Evolutionary conservation across 2,888 invertebrate genomes (phyloP).

Genomic region (Cephus nigrinus): DNA sequence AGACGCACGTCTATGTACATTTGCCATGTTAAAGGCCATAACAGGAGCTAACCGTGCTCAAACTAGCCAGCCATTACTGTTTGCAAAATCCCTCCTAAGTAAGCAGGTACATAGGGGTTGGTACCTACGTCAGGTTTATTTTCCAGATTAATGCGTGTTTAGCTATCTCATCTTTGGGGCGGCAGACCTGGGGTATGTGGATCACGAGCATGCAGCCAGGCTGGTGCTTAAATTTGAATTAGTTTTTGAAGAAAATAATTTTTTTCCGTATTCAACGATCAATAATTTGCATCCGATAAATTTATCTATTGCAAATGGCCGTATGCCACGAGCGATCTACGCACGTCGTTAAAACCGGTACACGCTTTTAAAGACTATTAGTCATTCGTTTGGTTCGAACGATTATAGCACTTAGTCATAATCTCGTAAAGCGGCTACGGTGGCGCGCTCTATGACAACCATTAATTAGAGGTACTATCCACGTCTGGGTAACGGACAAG

Average conservation of each 20-base stretch:
- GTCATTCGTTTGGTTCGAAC: slow-evolving; percentile 39
- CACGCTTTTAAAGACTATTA: slow-evolving; percentile 28
- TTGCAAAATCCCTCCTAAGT: slow-evolving; percentile 1
- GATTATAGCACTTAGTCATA: slow-evolving; percentile 39
- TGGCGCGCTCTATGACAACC: background rate
- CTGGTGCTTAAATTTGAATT: background rate
- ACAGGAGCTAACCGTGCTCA: background rate
- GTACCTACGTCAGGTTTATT: background rate
- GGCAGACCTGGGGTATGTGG: background rate
- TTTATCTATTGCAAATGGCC: background rate
- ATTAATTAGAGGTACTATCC: background rate
- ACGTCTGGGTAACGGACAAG: background rate
- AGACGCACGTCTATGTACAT: background rate
- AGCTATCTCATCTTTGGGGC: background rate
- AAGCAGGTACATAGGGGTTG: background rate
- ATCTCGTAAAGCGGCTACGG: slow-evolving; percentile 27
- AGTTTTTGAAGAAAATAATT: background rate
- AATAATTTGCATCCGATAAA: background rate
- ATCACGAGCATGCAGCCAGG: background rate
- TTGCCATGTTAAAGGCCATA: background rate
- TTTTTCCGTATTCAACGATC: background rate
- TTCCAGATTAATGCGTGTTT: background rate
- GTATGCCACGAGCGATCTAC: background rate
- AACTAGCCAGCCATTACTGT: background rate
- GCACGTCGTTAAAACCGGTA: slow-evolving; percentile 1